Evolutionary conservation across 2,797 vertebrate species (phyloP), one percentile per base, ranked within the genome.

Genomic region (Molothrus ater): DNA sequence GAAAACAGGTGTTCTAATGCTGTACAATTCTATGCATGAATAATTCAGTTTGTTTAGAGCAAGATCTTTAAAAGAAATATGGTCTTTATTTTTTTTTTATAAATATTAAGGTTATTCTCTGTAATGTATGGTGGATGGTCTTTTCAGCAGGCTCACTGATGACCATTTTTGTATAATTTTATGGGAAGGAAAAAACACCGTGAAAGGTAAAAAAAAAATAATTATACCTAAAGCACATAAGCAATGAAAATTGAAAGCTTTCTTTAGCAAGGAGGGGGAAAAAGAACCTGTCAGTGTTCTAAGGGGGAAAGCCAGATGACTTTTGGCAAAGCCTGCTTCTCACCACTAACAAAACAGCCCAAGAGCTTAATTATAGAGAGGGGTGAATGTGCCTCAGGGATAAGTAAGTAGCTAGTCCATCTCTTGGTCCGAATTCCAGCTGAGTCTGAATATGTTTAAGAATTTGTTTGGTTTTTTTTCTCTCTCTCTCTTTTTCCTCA

Each of bases 1-100:
- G 98, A 98, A 99, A 98, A 99, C 99, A 99, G 99, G 99, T 99
- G 99, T 99, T 99, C 98, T 97, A 98, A 99, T 98, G 98, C 98
- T 98, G 98, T 98, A 98, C 98, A 98, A 98, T 97, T 98, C 98
- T 98, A 98, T 98, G 98, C 99, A 99, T 99, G 98, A 99, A 98
- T 99, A 99, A 98, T 98, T 99, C 98, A 98, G 99, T 99, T 99
- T 99, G 98, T 98, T 98, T 98, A 97, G 98, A 98, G 97, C 97
- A 98, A 98, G 98, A 98, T 97, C 97, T 98, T 98, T 98, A 97
- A 97, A 98, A 98, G 98, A 98, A 98, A 97, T 98, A 97, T 96
- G 94, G 94, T 95, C 94, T 98, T 95, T 97, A 93, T 97, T 96
- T 97, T 97, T 97, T 92, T 97, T 97, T 97, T 85, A 92, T 96